These are phyloP conservation scores for Scaptodrosophila lebanonensis DNA, from an alignment of 1,140 invertebrate genomes.

Conservation along the genomic window DNA sequence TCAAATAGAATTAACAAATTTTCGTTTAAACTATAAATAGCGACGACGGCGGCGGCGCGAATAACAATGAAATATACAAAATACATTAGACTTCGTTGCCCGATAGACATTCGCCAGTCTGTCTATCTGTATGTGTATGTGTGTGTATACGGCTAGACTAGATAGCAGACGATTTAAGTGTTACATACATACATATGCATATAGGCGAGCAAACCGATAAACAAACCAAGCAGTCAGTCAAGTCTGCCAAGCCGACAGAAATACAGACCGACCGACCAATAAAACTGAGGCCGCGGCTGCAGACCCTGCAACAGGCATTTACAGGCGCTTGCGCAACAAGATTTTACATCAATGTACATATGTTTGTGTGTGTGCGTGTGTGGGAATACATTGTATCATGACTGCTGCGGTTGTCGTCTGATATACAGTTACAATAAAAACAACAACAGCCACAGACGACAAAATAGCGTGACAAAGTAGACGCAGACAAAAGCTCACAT, in stretches of 20 bases:
- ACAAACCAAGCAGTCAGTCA: slow-evolving; percentile 29
- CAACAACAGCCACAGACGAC: slow-evolving; percentile 19
- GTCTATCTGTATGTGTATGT: slow-evolving; percentile 8
- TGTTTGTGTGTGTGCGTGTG: neutral
- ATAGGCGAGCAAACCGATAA: slow-evolving; percentile 24
- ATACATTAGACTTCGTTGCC: slow-evolving; percentile 15
- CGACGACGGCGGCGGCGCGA: slow-evolving; percentile 20
- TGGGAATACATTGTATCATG: neutral
- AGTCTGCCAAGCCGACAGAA: slow-evolving; percentile 7
- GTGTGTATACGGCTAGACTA: slow-evolving; percentile 61
- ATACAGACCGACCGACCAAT: slow-evolving; percentile 23
- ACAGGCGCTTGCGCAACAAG: slow-evolving; percentile 56
- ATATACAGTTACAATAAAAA: slow-evolving; percentile 44
- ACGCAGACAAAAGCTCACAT: too few relatives aligned
- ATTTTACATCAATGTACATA: slow-evolving; percentile 39
- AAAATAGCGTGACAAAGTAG: slow-evolving; percentile 44
- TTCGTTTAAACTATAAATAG: slow-evolving; percentile 39
- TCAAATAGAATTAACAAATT: too few relatives aligned
- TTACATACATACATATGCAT: slow-evolving; percentile 66
- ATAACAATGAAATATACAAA: slow-evolving; percentile 29
- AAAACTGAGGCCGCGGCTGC: slow-evolving; percentile 52
- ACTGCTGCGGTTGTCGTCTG: too few relatives aligned
- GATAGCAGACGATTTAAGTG: slow-evolving; percentile 73
- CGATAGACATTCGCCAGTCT: slow-evolving; percentile 10
- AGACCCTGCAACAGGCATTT: slow-evolving; percentile 45